These are phyloP conservation scores for Cerastis rubricosa DNA, from an alignment of 2,888 invertebrate genomes.

Conservation along the genomic window DNA sequence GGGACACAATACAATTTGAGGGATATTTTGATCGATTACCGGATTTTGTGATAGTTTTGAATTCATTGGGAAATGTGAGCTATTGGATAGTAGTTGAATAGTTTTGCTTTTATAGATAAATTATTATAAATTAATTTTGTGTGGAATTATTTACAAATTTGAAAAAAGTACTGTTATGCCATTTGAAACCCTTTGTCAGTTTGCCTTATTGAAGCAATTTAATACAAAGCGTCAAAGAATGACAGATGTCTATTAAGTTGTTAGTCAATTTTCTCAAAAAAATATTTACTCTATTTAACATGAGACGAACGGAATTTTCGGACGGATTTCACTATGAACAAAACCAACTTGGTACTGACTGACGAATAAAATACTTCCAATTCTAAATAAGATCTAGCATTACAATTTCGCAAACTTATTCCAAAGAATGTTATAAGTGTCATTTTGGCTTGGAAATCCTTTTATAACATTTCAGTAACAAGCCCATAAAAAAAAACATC, in stretches of 20 bases:
- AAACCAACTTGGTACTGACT: not conserved
- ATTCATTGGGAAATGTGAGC: slow-evolving; percentile 11
- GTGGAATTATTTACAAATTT: not conserved
- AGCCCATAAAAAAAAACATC: slow-evolving; percentile 16
- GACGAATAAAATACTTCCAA: not conserved
- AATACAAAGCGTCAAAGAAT: not conserved
- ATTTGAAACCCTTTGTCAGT: not conserved
- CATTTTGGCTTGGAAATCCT: not conserved
- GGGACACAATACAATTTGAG: slow-evolving; percentile 65
- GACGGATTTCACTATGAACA: too few species aligned
- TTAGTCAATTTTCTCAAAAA: not conserved
- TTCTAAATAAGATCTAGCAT: not conserved
- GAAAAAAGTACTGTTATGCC: not conserved
- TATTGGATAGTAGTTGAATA: not conserved
- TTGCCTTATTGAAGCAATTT: not conserved
- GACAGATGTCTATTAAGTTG: not conserved
- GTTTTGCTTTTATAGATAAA: not conserved
- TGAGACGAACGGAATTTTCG: not conserved
- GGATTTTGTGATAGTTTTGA: slow-evolving; percentile 53
- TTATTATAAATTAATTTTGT: not conserved
- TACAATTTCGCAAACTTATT: not conserved
- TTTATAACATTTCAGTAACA: not conserved
- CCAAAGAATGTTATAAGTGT: not conserved
- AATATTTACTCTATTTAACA: not conserved
- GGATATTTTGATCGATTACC: slow-evolving; percentile 69